Percentiles rank a stretch among this genome's conserved stretches.
Conservation (phyloP, 1,140 invertebrate species). For the Amyelois transitella region DNA sequence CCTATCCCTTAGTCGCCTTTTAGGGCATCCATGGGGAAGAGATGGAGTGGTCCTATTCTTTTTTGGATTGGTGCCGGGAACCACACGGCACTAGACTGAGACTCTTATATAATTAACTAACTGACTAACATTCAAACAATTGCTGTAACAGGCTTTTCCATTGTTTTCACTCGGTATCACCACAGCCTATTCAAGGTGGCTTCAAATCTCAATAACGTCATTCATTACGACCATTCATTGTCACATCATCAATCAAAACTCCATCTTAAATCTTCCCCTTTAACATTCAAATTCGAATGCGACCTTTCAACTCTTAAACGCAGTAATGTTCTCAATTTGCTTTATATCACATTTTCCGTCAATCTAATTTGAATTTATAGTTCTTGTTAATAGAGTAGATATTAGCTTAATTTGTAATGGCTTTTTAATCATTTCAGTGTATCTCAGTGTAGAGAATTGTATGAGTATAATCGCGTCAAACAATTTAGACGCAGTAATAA, state of each 20-base stretch:
- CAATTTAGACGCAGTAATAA: slow-evolving; percentile 18
- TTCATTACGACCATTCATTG: slow-evolving; percentile 4
- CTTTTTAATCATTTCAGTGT: slow-evolving; percentile 7
- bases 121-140: background rate
- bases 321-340: background rate
- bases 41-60: too few relatives aligned
- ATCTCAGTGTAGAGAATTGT: slow-evolving; percentile 28
- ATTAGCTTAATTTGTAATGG: slow-evolving; percentile 3
- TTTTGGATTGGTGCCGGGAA: too few relatives aligned
- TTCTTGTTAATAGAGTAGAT: background rate
- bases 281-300: background rate
- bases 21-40: too few relatives aligned
- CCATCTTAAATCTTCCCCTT: background rate
- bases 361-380: slow-evolving; percentile 14
- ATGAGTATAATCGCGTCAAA: slow-evolving; percentile 32
- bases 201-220: background rate
- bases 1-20: too few relatives aligned
- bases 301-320: background rate
- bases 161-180: background rate
- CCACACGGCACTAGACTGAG: too few relatives aligned
- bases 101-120: background rate
- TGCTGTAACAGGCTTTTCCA: background rate
- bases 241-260: background rate
- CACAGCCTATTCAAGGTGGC: background rate
- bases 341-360: slow-evolving; percentile 5